Evolutionary conservation across 2,888 invertebrate species (phyloP).

Genomic region (Drosophila nr. perissopoda): DNA sequence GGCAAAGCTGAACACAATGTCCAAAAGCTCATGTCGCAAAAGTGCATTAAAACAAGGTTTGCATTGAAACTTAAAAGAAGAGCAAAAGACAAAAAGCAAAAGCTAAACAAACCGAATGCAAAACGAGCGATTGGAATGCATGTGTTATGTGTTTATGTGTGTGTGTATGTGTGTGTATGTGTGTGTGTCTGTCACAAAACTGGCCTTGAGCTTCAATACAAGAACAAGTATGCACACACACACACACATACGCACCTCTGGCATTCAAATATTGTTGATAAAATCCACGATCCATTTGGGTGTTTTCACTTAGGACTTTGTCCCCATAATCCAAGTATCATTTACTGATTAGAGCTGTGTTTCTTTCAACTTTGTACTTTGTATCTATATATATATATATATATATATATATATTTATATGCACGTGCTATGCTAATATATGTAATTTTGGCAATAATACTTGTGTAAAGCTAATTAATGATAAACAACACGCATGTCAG

Average conservation of each 20-base stretch:
- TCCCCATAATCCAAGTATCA: constrained; percentile 17
- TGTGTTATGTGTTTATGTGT: background rate
- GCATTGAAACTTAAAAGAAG: background rate
- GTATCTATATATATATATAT: background rate
- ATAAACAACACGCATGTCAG: constrained; percentile 49
- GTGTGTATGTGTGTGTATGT: background rate
- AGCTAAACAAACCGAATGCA: constrained; percentile 12
- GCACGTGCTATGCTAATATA: background rate
- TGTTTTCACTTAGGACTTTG: constrained; percentile 24
- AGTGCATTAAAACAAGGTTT: constrained; percentile 9
- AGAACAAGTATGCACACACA: background rate
- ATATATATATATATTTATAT: background rate
- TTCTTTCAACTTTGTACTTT: constrained; percentile 5
- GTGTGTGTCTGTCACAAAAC: constrained; percentile 1
- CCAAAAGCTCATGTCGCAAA: background rate
- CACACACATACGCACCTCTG: background rate
- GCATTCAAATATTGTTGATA: constrained; percentile 21
- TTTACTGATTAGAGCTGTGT: constrained; percentile 16
- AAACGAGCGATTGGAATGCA: constrained; percentile 1
- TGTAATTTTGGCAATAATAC: constrained; percentile 30
- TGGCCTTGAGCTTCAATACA: constrained; percentile 45
- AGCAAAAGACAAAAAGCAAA: constrained; percentile 1
- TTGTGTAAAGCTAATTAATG: background rate
- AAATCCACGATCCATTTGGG: constrained; percentile 4
- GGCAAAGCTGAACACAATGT: constrained; percentile 7